Percentiles rank a stretch among this genome's conserved stretches.
Conservation (phyloP, 2,113 vertebrate species). For the Otus sunia region DNA sequence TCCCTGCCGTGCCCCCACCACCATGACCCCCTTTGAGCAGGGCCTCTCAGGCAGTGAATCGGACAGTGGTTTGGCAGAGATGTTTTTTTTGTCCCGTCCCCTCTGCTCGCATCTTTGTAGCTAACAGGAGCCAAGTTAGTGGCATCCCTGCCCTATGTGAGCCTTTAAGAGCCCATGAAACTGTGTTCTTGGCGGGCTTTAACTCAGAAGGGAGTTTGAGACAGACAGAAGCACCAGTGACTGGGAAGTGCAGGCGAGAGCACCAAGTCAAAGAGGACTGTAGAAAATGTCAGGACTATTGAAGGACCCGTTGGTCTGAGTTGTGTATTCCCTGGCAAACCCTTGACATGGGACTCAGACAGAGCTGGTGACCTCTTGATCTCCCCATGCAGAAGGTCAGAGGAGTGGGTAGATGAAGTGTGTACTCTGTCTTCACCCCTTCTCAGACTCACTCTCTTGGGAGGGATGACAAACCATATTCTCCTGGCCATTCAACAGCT, state of each 20-base stretch:
- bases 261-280: not conserved
- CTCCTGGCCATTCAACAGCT: not conserved
- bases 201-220: not conserved
- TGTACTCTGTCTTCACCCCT: not conserved
- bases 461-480: not conserved
- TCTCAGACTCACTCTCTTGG: not conserved
- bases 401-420: not conserved
- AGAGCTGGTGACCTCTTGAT: not conserved
- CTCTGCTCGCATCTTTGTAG: not conserved
- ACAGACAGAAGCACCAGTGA: not conserved
- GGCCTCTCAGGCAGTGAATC: not conserved
- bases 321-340: not conserved
- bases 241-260: not conserved
- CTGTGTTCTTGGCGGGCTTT: not conserved
- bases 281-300: not conserved
- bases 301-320: not conserved
- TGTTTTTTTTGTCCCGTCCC: not conserved
- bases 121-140: not conserved
- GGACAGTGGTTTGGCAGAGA: not conserved
- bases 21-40: rapidly evolving
- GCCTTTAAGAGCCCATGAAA: not conserved
- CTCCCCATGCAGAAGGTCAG: not conserved
- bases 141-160: not conserved
- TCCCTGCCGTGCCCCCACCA: not conserved
- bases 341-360: not conserved